Conservation (phyloP, 1,140 invertebrate species). For the Tetraneura akinire region DNA sequence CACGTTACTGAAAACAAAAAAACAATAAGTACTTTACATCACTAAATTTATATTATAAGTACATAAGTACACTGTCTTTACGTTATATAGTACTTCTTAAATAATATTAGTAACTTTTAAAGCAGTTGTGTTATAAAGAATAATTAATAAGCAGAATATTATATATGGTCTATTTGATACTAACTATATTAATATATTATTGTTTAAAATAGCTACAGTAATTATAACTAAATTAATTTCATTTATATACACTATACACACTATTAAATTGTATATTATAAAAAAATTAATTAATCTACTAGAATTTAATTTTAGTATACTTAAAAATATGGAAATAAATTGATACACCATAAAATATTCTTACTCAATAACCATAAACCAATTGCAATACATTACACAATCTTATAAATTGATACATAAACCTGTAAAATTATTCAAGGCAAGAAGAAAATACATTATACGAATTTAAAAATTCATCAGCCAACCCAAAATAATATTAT, state of each 20-base stretch:
- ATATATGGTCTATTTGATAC: not conserved
- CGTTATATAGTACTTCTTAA: not conserved
- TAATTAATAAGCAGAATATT: not conserved
- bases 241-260: too few species aligned
- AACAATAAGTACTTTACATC: conserved; percentile 36
- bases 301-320: not conserved
- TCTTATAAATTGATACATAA: conserved; percentile 1
- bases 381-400: not conserved
- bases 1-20: conserved; percentile 50
- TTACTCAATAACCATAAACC: conserved; percentile 21
- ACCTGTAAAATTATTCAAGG: conserved; percentile 26
- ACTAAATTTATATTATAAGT: conserved; percentile 16
- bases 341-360: not conserved
- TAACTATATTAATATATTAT: not conserved
- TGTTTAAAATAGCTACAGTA: not conserved
- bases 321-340: not conserved
- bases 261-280: too few species aligned
- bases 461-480: not conserved
- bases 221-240: not conserved
- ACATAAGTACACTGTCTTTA: not conserved
- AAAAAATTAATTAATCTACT: not conserved
- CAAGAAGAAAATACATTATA: not conserved
- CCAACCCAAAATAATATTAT: not conserved
- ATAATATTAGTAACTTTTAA: not conserved
- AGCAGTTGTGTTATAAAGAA: not conserved